phyloP scores from a whole-genome alignment of 2,113 vertebrate species.

The rat (Rattus norvegicus) region GRCr8 NC_086026.1:71368001-71368500 shows the following conservation, averaged over 20 bases:
- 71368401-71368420: background rate
- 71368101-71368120: background rate
- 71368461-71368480: constrained; percentile 18
- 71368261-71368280: background rate
- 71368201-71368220: background rate
- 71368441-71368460: background rate
- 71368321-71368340: background rate
- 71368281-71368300: background rate
- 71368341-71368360: background rate
- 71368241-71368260: background rate
- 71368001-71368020: background rate
- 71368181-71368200: background rate
- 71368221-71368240: background rate
- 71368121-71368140: background rate
- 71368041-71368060: too few relatives aligned
- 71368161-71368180: background rate
- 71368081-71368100: background rate
- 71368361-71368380: background rate
- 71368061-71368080: background rate
- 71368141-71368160: background rate
- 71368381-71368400: background rate
- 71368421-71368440: background rate
- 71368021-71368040: background rate
- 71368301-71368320: background rate
- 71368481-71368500: background rate